A percentile compares a stretch with the other conserved stretches of the same genome.
Evolutionary conservation across 1,140 invertebrate genomes (phyloP).

Genomic region (Pogonus chalceus): DNA sequence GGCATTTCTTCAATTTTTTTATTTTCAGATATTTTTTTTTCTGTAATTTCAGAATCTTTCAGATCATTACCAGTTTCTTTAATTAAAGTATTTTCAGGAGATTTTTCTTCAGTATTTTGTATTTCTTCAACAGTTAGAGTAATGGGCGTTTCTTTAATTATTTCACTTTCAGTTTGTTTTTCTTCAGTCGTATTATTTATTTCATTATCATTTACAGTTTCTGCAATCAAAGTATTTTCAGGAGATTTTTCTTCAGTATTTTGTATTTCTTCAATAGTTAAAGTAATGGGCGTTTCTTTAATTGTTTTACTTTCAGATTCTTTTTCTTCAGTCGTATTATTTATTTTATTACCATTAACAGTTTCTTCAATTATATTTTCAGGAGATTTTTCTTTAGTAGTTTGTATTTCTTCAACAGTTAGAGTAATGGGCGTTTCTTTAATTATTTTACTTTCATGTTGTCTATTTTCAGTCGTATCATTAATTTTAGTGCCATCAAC

Average conservation of each 20-base stretch:
- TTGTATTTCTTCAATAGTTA: not conserved
- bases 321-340: not conserved
- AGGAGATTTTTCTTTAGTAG: not conserved
- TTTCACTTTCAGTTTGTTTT: not conserved
- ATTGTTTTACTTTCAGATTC: not conserved
- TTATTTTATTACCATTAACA: not conserved
- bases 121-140: not conserved
- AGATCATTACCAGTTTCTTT: too few relatives aligned
- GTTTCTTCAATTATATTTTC: too few relatives aligned
- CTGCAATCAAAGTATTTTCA: too few relatives aligned
- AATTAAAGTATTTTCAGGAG: too few relatives aligned
- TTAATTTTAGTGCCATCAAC: constrained; percentile 1
- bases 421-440: not conserved
- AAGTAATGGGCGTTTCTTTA: not conserved
- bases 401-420: not conserved
- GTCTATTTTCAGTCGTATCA: not conserved
- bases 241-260: not conserved
- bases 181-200: not conserved
- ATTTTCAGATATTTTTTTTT: not conserved
- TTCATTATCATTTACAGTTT: constrained; percentile 3
- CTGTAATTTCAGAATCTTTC: not conserved
- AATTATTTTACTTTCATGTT: not conserved
- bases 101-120: not conserved
- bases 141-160: not conserved
- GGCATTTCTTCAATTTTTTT: not conserved